phyloP scores from a whole-genome alignment of 2,797 vertebrate species.

The Oryzias sinensis region DNA sequence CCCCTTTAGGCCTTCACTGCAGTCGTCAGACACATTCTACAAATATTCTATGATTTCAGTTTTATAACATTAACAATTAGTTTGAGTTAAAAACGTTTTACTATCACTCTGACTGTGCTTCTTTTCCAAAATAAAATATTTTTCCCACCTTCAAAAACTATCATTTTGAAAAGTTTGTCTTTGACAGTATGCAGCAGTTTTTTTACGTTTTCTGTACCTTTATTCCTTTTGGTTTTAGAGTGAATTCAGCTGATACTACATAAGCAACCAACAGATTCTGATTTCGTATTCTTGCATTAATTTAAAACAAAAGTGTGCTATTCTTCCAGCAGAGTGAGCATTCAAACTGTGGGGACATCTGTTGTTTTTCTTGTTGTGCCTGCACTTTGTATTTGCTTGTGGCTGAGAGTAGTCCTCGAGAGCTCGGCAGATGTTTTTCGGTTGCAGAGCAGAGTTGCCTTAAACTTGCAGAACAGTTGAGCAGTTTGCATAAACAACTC shows the following conservation, averaged over 20 bases:
- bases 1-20: slow-evolving; percentile 8
- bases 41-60: not conserved
- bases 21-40: not conserved
- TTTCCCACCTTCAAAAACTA: too few relatives aligned
- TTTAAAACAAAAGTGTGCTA: slow-evolving; percentile 2
- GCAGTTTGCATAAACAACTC: not conserved
- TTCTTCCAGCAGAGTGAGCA: slow-evolving; percentile 9
- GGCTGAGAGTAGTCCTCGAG: slow-evolving; percentile 4
- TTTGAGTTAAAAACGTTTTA: not conserved
- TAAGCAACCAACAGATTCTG: slow-evolving; percentile 8
- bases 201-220: too few relatives aligned
- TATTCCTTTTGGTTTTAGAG: too few relatives aligned
- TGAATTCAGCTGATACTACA: too few relatives aligned
- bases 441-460: slow-evolving; percentile 39
- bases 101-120: slow-evolving; percentile 7
- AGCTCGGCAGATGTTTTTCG: slow-evolving; percentile 61
- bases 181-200: too few relatives aligned
- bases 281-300: not conserved
- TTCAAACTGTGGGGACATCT: slow-evolving; percentile 43
- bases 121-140: not conserved
- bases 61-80: not conserved
- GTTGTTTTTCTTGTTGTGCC: slow-evolving; percentile 20
- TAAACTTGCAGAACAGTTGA: not conserved
- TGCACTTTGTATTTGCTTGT: slow-evolving; percentile 47
- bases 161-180: too few relatives aligned